Evolutionary conservation across 2,113 vertebrate species (phyloP), one percentile per base, ranked within the genome.

Genomic region (Chaetodon auriga): DNA sequence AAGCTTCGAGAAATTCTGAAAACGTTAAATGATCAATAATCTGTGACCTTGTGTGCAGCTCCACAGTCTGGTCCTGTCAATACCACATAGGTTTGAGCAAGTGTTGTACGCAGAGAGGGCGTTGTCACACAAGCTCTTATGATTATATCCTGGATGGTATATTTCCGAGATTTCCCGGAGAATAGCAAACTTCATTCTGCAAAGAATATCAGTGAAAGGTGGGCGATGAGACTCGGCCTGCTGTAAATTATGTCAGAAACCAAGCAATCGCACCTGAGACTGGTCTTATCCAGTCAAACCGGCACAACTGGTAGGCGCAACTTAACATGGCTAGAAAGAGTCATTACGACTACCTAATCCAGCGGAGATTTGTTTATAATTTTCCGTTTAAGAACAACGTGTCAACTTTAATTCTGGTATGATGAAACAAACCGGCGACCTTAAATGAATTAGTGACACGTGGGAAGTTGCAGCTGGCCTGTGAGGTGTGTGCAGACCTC

Each of bases 391-490:
- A 23, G 7, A 0, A 23, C 5, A 36, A 23, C 2, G n/a, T 9
- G 1, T 30, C 1, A 19, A 15, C 10, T 11, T 2, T 30, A 8
- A 2, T 2, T 46, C 14, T 36, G 12, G 57, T 1, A 8, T 12
- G 13, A 35, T 30, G 16, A 53, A 55, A 81, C 10, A 21, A 23
- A n/a, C 3, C 3, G 0, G 11, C 23, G 19, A 54, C 14, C 58
- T 74, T 64, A 13, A 73, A 88, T 78, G 41, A 90, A 89, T 84
- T 61, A 68, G 63, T 76, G 82, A 94, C 94, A 95, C 94, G 94
- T 94, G 94, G 89, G 82, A 92, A 68, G 48, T 64, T 64, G 55
- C 57, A 2, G 45, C 36, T 4, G 68, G 77, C 75, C 70, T 7
- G 57, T 2, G 9, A 0, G 15, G 9, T 25, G 49, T 30, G 25